Conservation (phyloP, 2,113 vertebrate species). For the Urocolius indicus region DNA sequence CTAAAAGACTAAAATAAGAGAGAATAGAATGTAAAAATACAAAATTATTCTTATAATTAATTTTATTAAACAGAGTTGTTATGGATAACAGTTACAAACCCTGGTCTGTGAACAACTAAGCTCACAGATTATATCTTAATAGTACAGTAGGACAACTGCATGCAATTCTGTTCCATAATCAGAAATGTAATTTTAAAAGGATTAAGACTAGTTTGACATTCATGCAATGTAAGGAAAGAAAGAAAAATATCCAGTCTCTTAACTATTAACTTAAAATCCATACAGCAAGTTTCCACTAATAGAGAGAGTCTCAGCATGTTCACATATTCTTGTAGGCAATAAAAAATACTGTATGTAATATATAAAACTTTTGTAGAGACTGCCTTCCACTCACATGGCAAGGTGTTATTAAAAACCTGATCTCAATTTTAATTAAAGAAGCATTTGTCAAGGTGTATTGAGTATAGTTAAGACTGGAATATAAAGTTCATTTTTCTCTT, state of each 20-base stretch:
- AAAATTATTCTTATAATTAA: not conserved
- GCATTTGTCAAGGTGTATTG: not conserved
- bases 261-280: not conserved
- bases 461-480: not conserved
- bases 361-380: not conserved
- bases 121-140: not conserved
- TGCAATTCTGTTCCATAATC: not conserved
- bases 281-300: slow-evolving; percentile 21
- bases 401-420: not conserved
- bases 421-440: slow-evolving; percentile 26
- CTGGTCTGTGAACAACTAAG: not conserved
- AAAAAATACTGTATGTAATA: not conserved
- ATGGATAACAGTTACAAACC: not conserved
- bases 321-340: not conserved
- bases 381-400: not conserved
- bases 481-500: not conserved
- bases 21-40: not conserved
- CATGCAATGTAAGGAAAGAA: not conserved
- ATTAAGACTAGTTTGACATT: slow-evolving; percentile 25
- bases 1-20: not conserved
- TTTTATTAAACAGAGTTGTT: not conserved
- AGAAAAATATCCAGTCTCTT: not conserved
- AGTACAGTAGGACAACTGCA: not conserved
- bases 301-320: not conserved
- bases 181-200: slow-evolving; percentile 55